These are phyloP conservation scores for Cyprinus carpio DNA, from an alignment of 2,113 vertebrate genomes.

Conservation along the genomic window DNA sequence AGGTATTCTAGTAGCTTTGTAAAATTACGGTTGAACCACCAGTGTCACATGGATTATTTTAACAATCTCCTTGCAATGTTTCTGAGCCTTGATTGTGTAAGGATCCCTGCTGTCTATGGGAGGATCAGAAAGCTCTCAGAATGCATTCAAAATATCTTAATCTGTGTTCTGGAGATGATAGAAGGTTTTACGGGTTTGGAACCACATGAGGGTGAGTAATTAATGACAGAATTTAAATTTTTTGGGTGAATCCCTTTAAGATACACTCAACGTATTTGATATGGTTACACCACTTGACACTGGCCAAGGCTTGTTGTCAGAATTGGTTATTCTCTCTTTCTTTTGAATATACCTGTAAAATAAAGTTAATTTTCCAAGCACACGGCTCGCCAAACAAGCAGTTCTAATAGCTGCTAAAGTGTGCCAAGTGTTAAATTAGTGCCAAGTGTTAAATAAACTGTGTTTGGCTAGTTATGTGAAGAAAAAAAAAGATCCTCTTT, in stretches of 20 bases:
- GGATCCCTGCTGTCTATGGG: no score
- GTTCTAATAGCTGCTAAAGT: constrained; percentile 23
- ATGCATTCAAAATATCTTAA: no score
- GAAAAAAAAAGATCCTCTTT: constrained; percentile 9
- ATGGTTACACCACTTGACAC: background rate
- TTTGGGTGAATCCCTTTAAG: background rate
- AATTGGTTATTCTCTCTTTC: background rate
- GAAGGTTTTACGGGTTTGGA: no score
- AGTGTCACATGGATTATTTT: no score
- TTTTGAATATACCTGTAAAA: background rate
- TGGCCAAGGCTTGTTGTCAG: background rate
- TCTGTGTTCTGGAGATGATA: no score
- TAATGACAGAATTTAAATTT: no score
- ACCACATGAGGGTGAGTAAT: no score
- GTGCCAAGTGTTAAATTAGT: constrained; percentile 24
- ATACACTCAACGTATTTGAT: background rate
- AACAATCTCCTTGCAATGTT: no score
- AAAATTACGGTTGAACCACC: no score
- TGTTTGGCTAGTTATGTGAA: constrained; percentile 21
- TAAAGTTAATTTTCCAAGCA: constrained; percentile 1
- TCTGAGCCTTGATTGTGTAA: no score
- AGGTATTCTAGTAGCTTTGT: no score
- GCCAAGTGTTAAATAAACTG: constrained; percentile 35
- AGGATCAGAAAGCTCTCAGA: no score
- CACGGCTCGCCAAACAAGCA: constrained; percentile 22